A percentile compares a stretch with the other conserved stretches of the same genome.
Evolutionary conservation across 92 coral and sea anemone species (phyloP).

Genomic region (Hydrozoanthus gracilis): DNA sequence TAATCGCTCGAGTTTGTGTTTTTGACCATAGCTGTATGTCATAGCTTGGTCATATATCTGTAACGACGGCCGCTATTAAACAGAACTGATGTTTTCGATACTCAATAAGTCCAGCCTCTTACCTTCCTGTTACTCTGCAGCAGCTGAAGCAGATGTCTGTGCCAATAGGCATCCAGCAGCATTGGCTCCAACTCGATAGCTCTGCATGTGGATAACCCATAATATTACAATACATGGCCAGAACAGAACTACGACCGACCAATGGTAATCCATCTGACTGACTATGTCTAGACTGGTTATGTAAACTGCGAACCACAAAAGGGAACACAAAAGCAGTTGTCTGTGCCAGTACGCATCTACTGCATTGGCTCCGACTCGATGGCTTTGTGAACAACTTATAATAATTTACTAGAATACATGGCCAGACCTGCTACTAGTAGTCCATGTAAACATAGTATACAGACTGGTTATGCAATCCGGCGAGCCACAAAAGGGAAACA

Average conservation of each 20-base stretch:
- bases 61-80: no score
- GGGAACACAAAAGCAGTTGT: no score
- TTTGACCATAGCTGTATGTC: no score
- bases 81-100: not conserved
- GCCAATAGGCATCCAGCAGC: constrained; percentile 95
- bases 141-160: constrained; percentile 90
- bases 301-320: constrained; percentile 9
- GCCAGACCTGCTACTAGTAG: no score
- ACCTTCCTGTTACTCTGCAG: constrained; percentile 90
- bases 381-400: constrained; percentile 53
- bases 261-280: not conserved
- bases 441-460: no score
- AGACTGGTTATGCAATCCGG: no score
- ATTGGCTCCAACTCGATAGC: constrained; percentile 89
- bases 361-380: constrained; percentile 86
- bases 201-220: constrained; percentile 39
- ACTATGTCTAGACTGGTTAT: not conserved
- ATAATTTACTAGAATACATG: no score
- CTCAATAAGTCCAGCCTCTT: not conserved
- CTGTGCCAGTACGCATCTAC: constrained; percentile 97
- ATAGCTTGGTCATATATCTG: no score
- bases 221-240: not conserved
- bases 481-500: no score
- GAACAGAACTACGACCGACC: not conserved
- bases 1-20: no score